Conservation (phyloP, 2,797 vertebrate genomes). For the Gymnothorax javanicus region DNA sequence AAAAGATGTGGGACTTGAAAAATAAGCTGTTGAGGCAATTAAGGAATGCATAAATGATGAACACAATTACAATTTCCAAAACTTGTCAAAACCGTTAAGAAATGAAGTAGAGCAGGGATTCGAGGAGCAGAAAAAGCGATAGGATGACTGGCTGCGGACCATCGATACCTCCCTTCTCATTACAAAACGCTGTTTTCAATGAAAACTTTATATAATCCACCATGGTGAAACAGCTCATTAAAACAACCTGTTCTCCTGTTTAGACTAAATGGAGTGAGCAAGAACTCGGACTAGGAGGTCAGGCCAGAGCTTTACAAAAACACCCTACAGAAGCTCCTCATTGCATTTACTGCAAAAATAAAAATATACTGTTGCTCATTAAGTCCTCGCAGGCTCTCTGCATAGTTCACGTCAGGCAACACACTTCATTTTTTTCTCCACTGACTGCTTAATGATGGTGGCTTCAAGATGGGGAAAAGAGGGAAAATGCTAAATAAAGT, state of each 20-base stretch:
- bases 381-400: constrained; percentile 53
- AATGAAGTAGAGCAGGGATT: constrained; percentile 57
- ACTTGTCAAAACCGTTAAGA: constrained; percentile 58
- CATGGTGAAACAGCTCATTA: background rate
- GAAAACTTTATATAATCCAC: constrained; percentile 12
- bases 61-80: constrained; percentile 53
- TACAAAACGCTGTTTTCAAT: background rate
- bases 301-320: background rate
- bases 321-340: constrained; percentile 17
- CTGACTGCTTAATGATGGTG: constrained; percentile 52
- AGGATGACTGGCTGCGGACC: background rate
- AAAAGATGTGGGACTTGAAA: constrained; percentile 37
- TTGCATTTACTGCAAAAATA: constrained; percentile 52
- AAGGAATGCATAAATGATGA: constrained; percentile 53
- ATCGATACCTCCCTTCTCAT: background rate
- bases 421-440: constrained; percentile 24
- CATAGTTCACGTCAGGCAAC: constrained; percentile 43
- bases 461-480: constrained; percentile 26
- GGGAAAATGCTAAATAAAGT: constrained; percentile 55
- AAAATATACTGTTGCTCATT: constrained; percentile 54
- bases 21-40: constrained; percentile 52
- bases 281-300: background rate
- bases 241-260: constrained; percentile 19
- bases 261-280: constrained; percentile 38
- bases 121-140: constrained; percentile 36